Conservation (phyloP, 1,140 invertebrate species). For the Aphaenogaster ashmeadi region DNA sequence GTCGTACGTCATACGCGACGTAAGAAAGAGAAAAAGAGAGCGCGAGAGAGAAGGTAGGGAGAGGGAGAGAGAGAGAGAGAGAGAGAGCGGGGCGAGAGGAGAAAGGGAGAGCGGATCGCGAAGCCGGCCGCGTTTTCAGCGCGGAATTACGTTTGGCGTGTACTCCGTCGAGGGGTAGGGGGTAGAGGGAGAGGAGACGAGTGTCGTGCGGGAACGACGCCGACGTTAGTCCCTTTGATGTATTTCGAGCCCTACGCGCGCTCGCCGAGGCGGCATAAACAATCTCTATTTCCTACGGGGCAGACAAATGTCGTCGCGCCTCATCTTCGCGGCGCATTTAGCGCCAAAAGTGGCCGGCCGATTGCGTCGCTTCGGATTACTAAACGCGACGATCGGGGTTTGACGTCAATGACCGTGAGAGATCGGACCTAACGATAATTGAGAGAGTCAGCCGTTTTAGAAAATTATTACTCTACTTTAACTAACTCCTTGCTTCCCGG, state of each 20-base stretch:
- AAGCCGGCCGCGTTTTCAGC: neutral
- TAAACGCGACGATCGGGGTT: neutral
- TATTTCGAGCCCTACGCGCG: conserved; percentile 44
- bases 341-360: neutral
- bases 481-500: neutral
- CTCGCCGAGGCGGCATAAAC: conserved; percentile 17
- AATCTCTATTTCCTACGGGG: conserved; percentile 24
- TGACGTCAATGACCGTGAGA: conserved; percentile 16
- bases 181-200: neutral
- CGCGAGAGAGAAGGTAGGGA: too few species aligned
- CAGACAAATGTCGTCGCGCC: neutral
- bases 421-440: neutral
- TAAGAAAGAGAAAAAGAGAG: neutral
- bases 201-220: conserved; percentile 37
- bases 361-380: neutral
- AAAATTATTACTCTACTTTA: neutral
- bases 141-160: conserved; percentile 43
- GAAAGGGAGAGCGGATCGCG: neutral
- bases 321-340: neutral
- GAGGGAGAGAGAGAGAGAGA: neutral
- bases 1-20: neutral
- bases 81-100: neutral
- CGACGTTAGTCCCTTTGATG: conserved; percentile 49
- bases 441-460: neutral
- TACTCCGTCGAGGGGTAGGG: neutral